Base-by-base conservation (phyloP, 2,888 invertebrate species). In the Pediacus dermestoides region DNA sequence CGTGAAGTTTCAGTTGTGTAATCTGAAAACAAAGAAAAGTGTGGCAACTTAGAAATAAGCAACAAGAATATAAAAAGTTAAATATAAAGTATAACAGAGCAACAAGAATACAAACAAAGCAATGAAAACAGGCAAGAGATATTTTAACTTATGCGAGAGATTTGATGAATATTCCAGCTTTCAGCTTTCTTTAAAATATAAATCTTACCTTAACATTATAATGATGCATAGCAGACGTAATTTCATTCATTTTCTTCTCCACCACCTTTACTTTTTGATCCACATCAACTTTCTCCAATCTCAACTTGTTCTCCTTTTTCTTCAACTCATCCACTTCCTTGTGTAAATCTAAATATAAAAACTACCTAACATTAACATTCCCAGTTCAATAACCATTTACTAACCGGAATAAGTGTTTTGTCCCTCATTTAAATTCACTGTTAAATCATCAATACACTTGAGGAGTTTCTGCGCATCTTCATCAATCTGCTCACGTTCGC, bases 261-360 rank as follows among this genome's bases (percentile, higher is more conserved):
- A 77, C 70, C 2, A 75, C 76, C 33, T 75, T 79, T 1, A 88
- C 61, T 26, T 82, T 81, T 49, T 86, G 82, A 42, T 85, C 83
- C 0, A 88, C 73, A 55, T 90, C 88, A 0, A 93, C 72, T 27
- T 85, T 78, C 34, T 80, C 72, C 1, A 80, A 74, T 57, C 85
- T 86, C 3, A 82, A 64, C 39, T 81, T 78, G 44, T 80, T 84
- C 58, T 86, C 83, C 37, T 78, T 72, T 14, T 74, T 72, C 15
- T 77, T 76, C 0, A 87, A 66, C 21, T 81, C 74, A 49, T 84
- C 83, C 0, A 84, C 64, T 2, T 58, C 60, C 33, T 51, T 37
- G 47, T 60, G 21, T 7, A 26, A 26, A 26, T 26, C 6, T 10
- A 26, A 26, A 9, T 9, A 9, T 8, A 9, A 10, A 14, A 32